Evolutionary conservation across 2,797 vertebrate species (phyloP).

Genomic region (Cuniculus paca): DNA sequence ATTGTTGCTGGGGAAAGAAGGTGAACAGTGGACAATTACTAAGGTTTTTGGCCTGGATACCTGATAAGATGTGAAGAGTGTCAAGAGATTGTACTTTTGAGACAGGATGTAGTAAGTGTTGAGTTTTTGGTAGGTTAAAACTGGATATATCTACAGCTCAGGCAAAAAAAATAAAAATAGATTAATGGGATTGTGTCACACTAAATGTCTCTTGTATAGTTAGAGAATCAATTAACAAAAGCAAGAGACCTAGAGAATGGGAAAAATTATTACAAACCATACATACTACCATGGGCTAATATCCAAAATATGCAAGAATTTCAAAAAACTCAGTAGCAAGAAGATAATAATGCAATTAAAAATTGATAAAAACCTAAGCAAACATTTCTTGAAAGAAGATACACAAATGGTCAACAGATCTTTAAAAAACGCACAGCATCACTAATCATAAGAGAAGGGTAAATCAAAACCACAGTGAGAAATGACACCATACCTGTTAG

Average conservation of each 20-base stretch:
- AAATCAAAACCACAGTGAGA: background rate
- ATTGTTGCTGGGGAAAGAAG: background rate
- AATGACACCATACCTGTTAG: background rate
- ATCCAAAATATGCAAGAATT: background rate
- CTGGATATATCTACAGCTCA: background rate
- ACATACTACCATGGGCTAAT: background rate
- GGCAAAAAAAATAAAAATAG: background rate
- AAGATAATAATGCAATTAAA: background rate
- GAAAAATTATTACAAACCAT: background rate
- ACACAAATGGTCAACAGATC: background rate
- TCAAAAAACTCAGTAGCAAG: background rate
- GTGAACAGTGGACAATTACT: background rate
- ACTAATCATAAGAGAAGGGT: background rate
- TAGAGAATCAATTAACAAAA: background rate
- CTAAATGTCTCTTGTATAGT: no score
- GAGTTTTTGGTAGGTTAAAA: background rate
- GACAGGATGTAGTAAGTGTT: background rate
- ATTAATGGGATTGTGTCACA: background rate
- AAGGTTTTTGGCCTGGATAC: background rate
- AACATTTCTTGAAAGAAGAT: background rate
- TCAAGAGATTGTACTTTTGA: background rate
- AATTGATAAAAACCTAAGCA: background rate
- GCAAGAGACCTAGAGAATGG: background rate
- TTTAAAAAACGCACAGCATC: background rate
- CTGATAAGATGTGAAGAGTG: background rate